A percentile compares a stretch with the other conserved stretches of the same genome.
Conservation (phyloP, 2,888 invertebrate genomes). For the Drosophila putrida region DNA sequence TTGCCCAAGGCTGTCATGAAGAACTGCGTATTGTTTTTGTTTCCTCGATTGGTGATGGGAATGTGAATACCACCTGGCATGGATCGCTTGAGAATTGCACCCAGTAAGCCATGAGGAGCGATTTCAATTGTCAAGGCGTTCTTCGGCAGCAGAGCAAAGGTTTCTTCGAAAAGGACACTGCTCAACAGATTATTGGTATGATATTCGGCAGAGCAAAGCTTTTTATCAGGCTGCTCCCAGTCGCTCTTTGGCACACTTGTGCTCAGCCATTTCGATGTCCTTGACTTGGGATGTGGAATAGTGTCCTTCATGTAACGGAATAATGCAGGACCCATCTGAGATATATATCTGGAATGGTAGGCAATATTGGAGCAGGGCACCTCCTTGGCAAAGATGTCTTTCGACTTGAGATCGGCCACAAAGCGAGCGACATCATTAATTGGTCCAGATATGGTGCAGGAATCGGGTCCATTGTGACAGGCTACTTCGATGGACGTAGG, state of each 20-base stretch:
- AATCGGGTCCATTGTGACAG: conserved; percentile 94
- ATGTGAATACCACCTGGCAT: conserved; percentile 87
- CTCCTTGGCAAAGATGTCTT: conserved; percentile 92
- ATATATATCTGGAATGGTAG: conserved; percentile 94
- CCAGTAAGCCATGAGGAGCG: conserved; percentile 90
- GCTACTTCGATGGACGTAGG: conserved; percentile 93
- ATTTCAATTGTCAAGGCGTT: conserved; percentile 89
- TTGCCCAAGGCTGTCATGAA: conserved; percentile 86
- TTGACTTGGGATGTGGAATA: conserved; percentile 88
- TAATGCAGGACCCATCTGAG: conserved; percentile 89
- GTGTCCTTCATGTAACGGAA: conserved; percentile 88
- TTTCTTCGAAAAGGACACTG: conserved; percentile 88
- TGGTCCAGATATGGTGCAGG: conserved; percentile 96
- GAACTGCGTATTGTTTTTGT: conserved; percentile 85
- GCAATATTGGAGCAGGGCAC: conserved; percentile 95
- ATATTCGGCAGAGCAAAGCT: conserved; percentile 92
- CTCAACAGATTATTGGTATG: conserved; percentile 93
- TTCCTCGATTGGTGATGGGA: conserved; percentile 87
- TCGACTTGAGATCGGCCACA: conserved; percentile 88
- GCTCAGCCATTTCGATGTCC: conserved; percentile 93
- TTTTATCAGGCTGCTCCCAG: conserved; percentile 90
- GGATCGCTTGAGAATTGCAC: conserved; percentile 89
- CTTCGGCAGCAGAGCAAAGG: conserved; percentile 87
- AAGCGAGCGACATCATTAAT: conserved; percentile 89
- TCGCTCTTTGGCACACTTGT: conserved; percentile 91